Evolutionary conservation across 2,797 vertebrate genomes (phyloP).

Genomic region (Premnoplex brunnescens): DNA sequence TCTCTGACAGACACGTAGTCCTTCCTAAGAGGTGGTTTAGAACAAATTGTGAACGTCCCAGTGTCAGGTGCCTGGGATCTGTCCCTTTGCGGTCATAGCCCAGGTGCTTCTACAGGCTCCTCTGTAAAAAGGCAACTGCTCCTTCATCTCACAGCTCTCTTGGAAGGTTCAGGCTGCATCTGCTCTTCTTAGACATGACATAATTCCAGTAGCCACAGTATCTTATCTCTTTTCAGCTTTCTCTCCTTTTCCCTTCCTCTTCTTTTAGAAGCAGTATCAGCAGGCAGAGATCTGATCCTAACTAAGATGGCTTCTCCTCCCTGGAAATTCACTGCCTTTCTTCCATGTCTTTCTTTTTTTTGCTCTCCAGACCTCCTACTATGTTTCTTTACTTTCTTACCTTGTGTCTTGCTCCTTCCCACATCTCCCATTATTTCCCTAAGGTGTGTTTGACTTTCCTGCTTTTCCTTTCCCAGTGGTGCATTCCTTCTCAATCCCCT

Average conservation of each 20-base stretch:
- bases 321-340: not conserved
- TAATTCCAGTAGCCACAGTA: not conserved
- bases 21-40: not conserved
- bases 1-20: not conserved
- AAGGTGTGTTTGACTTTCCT: not conserved
- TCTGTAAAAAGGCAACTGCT: not conserved
- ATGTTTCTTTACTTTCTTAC: not conserved
- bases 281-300: not conserved
- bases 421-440: not conserved
- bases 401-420: not conserved
- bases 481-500: not conserved
- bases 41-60: not conserved
- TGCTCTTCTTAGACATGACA: not conserved
- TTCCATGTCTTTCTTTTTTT: not conserved
- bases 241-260: not conserved
- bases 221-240: not conserved
- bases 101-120: not conserved
- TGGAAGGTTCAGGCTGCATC: not conserved
- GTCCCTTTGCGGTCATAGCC: not conserved
- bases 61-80: rapidly evolving
- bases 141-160: not conserved
- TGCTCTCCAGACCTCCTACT: not conserved
- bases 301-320: not conserved
- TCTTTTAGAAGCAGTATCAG: not conserved
- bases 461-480: not conserved